Conservation (phyloP, 1,140 invertebrate genomes). For the Helicoverpa zea region DNA sequence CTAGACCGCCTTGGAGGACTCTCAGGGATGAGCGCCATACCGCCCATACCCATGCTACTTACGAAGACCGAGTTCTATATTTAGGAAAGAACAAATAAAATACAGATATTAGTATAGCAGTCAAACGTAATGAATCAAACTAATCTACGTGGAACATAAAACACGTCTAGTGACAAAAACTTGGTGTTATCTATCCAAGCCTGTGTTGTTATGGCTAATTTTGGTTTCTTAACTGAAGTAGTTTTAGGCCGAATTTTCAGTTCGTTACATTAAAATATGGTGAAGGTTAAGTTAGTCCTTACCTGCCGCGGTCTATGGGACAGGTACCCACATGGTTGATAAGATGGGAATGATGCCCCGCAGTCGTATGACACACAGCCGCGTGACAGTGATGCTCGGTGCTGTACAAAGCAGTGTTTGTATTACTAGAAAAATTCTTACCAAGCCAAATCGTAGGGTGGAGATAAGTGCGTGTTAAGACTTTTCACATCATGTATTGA, state of each 20-base stretch:
- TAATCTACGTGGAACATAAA: neutral
- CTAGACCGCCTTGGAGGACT: conserved; percentile 91
- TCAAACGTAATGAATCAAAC: neutral
- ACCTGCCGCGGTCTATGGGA: conserved; percentile 76
- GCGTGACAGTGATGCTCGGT: conserved; percentile 89
- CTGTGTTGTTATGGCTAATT: neutral
- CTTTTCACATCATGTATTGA: conserved; percentile 11
- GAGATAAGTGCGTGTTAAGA: conserved; percentile 24
- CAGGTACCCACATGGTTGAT: conserved; percentile 79
- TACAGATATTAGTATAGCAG: neutral
- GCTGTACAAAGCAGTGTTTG: conserved; percentile 77
- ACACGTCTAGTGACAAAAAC: neutral
- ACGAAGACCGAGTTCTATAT: conserved; percentile 95
- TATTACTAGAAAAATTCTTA: conserved; percentile 40
- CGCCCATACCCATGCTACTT: conserved; percentile 89
- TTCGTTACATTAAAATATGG: neutral
- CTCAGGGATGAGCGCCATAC: conserved; percentile 88
- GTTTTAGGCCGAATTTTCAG: neutral
- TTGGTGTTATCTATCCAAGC: neutral
- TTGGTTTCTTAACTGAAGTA: neutral
- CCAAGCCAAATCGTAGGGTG: conserved; percentile 34
- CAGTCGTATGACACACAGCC: conserved; percentile 90
- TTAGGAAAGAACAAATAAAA: neutral
- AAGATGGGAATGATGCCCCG: conserved; percentile 80
- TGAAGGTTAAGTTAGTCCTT: conserved; percentile 32